A percentile compares a stretch with the other conserved stretches of the same genome.
Conservation (phyloP, 2,797 vertebrate genomes). For the Labeo calbasu region DNA sequence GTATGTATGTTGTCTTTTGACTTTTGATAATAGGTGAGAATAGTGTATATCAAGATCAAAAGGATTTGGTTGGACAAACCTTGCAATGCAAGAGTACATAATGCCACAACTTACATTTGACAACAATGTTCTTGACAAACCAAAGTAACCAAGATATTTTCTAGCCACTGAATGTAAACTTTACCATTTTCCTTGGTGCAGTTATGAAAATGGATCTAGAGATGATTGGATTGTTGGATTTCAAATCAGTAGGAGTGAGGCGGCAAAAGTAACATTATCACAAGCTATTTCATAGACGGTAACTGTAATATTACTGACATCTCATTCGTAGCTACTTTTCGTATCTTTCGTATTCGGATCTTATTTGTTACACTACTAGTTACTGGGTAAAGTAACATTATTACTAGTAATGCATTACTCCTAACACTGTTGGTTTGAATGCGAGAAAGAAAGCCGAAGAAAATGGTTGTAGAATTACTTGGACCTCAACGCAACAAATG, state of each 20-base stretch:
- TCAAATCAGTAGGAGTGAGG: not conserved
- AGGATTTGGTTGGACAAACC: not conserved
- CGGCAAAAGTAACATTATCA: not conserved
- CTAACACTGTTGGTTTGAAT: not conserved
- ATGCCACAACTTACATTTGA: not conserved
- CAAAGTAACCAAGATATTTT: not conserved
- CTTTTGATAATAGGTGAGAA: not conserved
- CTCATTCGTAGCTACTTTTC: not conserved
- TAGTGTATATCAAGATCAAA: not conserved
- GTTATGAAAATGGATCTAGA: too few species aligned
- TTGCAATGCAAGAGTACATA: not conserved
- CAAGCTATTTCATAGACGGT: not conserved
- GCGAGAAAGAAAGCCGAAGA: not conserved
- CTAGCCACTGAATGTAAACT: not conserved
- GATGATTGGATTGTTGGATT: not conserved
- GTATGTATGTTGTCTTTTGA: not conserved
- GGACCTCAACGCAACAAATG: slow-evolving; percentile 7
- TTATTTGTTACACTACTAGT: not conserved
- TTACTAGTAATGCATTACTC: not conserved
- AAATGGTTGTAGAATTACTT: not conserved
- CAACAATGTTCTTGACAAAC: not conserved
- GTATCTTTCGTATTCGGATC: too few species aligned
- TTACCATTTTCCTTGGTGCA: not conserved
- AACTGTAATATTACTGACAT: not conserved
- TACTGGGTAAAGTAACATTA: not conserved